A percentile compares a stretch with the other conserved stretches of the same genome.
phyloP scores from a whole-genome alignment of 2,113 vertebrate species.

The Tragelaphus strepsiceros region DNA sequence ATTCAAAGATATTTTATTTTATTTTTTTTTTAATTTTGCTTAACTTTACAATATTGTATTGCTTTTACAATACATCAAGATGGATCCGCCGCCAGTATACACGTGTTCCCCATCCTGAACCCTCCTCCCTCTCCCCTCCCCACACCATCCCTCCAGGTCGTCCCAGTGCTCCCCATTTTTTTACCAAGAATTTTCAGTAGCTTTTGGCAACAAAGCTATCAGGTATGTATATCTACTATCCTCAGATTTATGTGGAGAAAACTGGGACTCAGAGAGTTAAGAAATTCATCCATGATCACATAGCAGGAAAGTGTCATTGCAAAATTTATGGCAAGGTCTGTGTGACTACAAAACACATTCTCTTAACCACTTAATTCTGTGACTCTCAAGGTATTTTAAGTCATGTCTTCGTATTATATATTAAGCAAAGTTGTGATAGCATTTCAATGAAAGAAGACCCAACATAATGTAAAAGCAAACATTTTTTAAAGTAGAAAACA shows the following conservation, averaged over 20 bases:
- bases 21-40: no score
- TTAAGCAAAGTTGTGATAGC: not conserved
- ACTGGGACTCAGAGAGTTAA: not conserved
- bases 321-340: not conserved
- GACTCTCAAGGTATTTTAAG: not conserved
- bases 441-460: not conserved
- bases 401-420: not conserved
- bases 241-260: not conserved
- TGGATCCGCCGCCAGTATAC: no score
- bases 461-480: not conserved
- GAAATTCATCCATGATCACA: not conserved
- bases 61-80: no score
- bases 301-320: not conserved
- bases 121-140: no score
- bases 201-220: not conserved
- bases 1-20: no score
- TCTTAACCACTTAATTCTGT: not conserved
- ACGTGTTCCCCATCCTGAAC: no score
- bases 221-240: not conserved
- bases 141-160: no score
- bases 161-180: not conserved
- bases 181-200: not conserved
- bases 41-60: no score
- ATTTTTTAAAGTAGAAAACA: not conserved
- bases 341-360: not conserved